Evolutionary conservation across 2,113 vertebrate genomes (phyloP).

Genomic region (Odontesthes bonariensis): DNA sequence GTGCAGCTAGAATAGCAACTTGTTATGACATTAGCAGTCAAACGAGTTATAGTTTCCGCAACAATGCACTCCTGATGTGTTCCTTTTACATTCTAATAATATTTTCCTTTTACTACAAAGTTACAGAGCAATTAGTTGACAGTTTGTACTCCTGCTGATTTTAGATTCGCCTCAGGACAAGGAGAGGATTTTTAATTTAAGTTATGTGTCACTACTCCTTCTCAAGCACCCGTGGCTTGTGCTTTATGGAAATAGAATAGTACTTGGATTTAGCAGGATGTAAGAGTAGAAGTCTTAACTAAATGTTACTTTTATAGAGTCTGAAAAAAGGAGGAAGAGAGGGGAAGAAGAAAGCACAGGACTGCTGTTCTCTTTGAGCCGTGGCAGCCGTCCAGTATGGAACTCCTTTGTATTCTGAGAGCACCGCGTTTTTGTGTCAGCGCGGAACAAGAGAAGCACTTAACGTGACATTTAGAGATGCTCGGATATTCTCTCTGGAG

Average conservation of each 20-base stretch:
- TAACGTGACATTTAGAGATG: slow-evolving; percentile 79
- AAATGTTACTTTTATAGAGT: slow-evolving; percentile 60
- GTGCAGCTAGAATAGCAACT: too few species aligned
- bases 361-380: slow-evolving; percentile 43
- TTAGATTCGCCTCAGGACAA: background rate
- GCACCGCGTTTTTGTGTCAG: slow-evolving; percentile 63
- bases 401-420: slow-evolving; percentile 70
- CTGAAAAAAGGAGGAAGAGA: slow-evolving; percentile 55
- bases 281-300: slow-evolving; percentile 19
- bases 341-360: slow-evolving; percentile 43
- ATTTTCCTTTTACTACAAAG: slow-evolving; percentile 17
- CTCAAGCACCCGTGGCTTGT: slow-evolving; percentile 1
- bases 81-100: too few species aligned
- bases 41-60: too few species aligned
- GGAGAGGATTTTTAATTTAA: slow-evolving; percentile 4
- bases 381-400: slow-evolving; percentile 54
- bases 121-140: slow-evolving; percentile 38
- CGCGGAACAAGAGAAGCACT: slow-evolving; percentile 75
- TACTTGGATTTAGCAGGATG: slow-evolving; percentile 1
- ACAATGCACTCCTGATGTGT: too few species aligned
- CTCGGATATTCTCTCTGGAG: slow-evolving; percentile 68
- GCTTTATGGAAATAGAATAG: slow-evolving; percentile 5
- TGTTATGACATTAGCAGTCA: too few species aligned
- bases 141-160: slow-evolving; percentile 11
- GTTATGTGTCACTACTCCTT: slow-evolving; percentile 12